These are phyloP conservation scores for Gorsachius magnificus DNA, from an alignment of 2,797 vertebrate species.

Conservation along the genomic window DNA sequence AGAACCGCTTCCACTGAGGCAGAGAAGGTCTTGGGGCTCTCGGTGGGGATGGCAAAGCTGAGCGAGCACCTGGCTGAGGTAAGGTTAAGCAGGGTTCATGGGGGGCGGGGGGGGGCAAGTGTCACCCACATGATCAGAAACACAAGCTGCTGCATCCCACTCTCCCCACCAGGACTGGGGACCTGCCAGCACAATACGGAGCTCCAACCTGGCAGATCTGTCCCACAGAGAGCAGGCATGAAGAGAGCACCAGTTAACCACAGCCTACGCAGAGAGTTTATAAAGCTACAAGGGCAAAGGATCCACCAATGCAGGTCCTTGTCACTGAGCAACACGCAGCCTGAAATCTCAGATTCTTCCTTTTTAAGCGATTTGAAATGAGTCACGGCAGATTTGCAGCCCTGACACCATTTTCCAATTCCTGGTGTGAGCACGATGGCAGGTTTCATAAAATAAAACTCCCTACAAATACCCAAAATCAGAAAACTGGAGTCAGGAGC, in stretches of 20 bases:
- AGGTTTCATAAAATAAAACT: background rate
- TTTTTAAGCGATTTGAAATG: background rate
- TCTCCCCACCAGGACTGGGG: background rate
- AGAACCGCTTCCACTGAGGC: accelerated
- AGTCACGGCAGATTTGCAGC: background rate
- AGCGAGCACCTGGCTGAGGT: background rate
- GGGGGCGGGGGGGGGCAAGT: no score
- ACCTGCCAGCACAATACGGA: background rate
- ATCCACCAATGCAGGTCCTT: background rate
- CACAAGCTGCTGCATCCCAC: accelerated
- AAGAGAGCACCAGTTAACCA: background rate
- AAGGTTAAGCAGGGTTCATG: background rate
- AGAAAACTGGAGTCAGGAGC: background rate
- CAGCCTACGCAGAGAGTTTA: background rate
- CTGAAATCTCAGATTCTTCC: background rate
- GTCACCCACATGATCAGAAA: background rate
- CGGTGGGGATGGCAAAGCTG: background rate
- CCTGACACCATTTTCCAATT: background rate
- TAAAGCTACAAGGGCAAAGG: background rate
- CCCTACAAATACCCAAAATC: background rate
- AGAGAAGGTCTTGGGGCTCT: background rate
- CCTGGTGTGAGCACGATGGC: accelerated
- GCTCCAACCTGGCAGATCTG: background rate
- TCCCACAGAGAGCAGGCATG: accelerated
- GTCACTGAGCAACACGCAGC: background rate